These are phyloP conservation scores for Heliconius hewitsoni DNA, from an alignment of 1,140 invertebrate genomes.

Conservation along the genomic window DNA sequence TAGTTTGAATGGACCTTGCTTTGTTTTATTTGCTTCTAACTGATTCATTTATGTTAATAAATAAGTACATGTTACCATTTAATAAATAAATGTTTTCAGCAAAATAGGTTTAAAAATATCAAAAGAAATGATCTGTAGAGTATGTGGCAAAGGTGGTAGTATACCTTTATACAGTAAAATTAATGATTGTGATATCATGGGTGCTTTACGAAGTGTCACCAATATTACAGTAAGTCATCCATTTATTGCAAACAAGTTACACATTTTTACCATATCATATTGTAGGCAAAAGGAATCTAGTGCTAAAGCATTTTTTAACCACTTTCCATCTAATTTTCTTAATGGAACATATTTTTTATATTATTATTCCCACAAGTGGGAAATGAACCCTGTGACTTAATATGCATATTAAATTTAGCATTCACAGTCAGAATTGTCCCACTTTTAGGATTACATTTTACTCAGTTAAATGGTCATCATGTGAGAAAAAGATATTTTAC, in stretches of 20 bases:
- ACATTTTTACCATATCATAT: constrained; percentile 14
- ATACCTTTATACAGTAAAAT: constrained; percentile 60
- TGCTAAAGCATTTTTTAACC: no score
- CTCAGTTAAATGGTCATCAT: no score
- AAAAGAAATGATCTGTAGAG: constrained; percentile 69
- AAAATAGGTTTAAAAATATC: constrained; percentile 53
- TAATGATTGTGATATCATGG: constrained; percentile 66
- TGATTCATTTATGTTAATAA: neutral
- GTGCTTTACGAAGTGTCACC: constrained; percentile 59
- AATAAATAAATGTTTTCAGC: constrained; percentile 44
- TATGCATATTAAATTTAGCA: no score
- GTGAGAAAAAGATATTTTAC: no score
- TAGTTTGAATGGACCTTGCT: no score
- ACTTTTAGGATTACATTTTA: no score
- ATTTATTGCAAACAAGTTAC: no score
- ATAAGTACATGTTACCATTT: neutral
- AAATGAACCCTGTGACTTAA: no score
- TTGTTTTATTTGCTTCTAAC: neutral
- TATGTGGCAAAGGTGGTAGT: constrained; percentile 64
- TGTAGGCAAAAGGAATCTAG: neutral
- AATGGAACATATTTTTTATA: no score
- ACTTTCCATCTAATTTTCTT: no score
- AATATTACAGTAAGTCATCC: constrained; percentile 62
- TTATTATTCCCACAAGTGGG: no score
- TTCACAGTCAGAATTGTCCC: no score